These are phyloP conservation scores for Sceliomorpha sp. DNA, from an alignment of 2,888 invertebrate genomes.

Conservation along the genomic window DNA sequence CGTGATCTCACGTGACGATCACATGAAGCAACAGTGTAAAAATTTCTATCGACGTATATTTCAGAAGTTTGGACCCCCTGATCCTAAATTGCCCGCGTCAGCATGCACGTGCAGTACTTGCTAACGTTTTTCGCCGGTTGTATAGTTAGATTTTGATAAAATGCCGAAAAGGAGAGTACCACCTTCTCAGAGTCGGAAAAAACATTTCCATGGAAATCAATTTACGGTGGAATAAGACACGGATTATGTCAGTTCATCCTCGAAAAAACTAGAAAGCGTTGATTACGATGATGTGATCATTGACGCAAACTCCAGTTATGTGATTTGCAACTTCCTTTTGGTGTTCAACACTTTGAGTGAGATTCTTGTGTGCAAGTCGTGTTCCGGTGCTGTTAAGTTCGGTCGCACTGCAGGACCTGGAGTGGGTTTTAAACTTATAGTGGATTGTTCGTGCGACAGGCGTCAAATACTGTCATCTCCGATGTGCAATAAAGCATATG, in stretches of 20 bases:
- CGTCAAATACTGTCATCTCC: slow-evolving; percentile 54
- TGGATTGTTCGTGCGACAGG: slow-evolving; percentile 47
- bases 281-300: slow-evolving; percentile 29
- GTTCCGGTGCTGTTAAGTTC: slow-evolving; percentile 15
- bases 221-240: slow-evolving; percentile 15
- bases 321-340: slow-evolving; percentile 14
- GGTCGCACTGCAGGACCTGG: slow-evolving; percentile 28
- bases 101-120: too few relatives aligned
- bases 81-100: too few relatives aligned
- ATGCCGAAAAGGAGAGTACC: too few relatives aligned
- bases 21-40: too few relatives aligned
- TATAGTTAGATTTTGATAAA: too few relatives aligned
- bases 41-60: too few relatives aligned
- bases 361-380: slow-evolving; percentile 20
- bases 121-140: too few relatives aligned
- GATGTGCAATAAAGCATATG: slow-evolving; percentile 45
- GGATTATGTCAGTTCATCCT: slow-evolving; percentile 18
- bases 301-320: slow-evolving; percentile 16
- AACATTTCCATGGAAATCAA: slow-evolving; percentile 13
- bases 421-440: slow-evolving; percentile 58
- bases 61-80: too few relatives aligned
- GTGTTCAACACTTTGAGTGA: slow-evolving; percentile 21
- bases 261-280: slow-evolving; percentile 27
- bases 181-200: too few relatives aligned
- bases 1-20: too few relatives aligned